Evolutionary conservation across 23 tunicate genomes (phyloP).

Genomic region (Styela plicata): DNA sequence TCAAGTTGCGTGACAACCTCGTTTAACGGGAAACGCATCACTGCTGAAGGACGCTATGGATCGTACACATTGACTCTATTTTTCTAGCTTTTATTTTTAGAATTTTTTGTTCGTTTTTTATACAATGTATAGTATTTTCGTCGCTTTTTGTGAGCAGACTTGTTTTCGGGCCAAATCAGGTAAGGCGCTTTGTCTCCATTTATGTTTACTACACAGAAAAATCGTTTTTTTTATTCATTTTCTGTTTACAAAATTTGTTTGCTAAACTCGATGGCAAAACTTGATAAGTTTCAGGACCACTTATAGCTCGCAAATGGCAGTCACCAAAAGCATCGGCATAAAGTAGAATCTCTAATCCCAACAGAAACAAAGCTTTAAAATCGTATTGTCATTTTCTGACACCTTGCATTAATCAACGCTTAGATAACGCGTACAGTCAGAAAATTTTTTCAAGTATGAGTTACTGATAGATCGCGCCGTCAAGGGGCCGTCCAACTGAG

Average conservation of each 20-base stretch:
- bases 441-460: no score
- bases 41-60: background rate
- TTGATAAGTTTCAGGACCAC: no score
- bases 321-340: no score
- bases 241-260: background rate
- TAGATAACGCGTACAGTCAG: no score
- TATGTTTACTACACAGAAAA: background rate
- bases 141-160: background rate
- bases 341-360: no score
- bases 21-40: background rate
- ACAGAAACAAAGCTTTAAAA: no score
- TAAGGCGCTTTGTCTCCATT: background rate
- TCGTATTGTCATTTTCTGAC: no score
- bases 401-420: no score
- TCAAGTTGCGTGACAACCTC: background rate
- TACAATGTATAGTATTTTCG: background rate
- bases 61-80: background rate
- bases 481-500: no score
- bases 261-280: no score
- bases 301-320: no score
- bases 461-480: no score
- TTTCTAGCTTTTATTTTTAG: background rate
- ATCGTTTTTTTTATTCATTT: background rate
- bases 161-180: background rate
- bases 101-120: background rate